Base-by-base conservation (phyloP, 2,888 invertebrate genomes). In the Chrysotoxum bicinctum region DNA sequence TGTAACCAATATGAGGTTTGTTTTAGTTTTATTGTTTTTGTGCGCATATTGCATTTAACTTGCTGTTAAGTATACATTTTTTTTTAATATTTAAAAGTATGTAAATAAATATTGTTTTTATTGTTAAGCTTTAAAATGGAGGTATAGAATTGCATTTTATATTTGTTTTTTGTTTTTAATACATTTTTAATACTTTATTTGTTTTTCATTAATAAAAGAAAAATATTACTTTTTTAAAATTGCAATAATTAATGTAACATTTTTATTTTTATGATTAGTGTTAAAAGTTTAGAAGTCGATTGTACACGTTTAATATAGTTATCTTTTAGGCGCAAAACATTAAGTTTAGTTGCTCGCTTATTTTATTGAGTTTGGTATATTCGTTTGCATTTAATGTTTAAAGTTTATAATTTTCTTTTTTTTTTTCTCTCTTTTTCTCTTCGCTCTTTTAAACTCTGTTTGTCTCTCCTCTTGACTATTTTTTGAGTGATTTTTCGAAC, bases 111-210 rank as follows among this genome's bases (percentile, higher is more conserved):
- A 58, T 50, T 26, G 3, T 50, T 6, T 23, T 50, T 50, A n/a
- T 56, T 37, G 35, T 58, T 56, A 79, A 75, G 75, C 75, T 58
- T 80, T 83, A 68, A 66, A 72, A 75, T 80, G 80, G 78, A 84
- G 84, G 84, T 80, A 80, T 77, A 77, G 60, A 60, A 54, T 75
- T 79, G 54, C 62, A 50, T 74, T 68, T 62, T 50, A 26, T 75
- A 26, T 16, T 50, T 48, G 45, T 45, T 77, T 30, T 37, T 37
- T 14, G 2, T 2, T 26, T 37, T 14, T 50, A 16, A 6, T 9
- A 60, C 8, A 32, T 1, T 30, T 45, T 64, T 48, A 30, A 30
- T 45, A 32, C 8, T 64, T 32, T 30, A 26, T 26, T 26, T 26
- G n/a, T n/a, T 26, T 62, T 9, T 43, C 9, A 60, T 21, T 26